Base-by-base conservation (phyloP, 2,888 invertebrate genomes). In the Globia sparganii region DNA sequence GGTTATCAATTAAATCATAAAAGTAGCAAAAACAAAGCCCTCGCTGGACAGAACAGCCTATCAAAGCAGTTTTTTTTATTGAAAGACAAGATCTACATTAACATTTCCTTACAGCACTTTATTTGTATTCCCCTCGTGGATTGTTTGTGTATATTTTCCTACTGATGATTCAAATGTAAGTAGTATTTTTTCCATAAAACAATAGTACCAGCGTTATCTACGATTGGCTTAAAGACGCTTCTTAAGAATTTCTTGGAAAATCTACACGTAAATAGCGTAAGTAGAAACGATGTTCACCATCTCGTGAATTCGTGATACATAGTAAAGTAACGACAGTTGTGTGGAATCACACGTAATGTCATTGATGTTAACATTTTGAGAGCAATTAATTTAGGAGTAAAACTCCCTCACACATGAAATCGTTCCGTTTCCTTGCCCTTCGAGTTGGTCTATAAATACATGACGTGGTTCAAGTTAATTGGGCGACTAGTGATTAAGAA, bases 371-470 rank as follows among this genome's bases (percentile, higher is more conserved):
- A 62, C 25, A 40, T 64, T 59, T 73, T 25, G 40, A 58, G 28
- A 34, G 11, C 49, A 58, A 25, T 61, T 53, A n/a, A 34, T 67
- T 46, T 40, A 37, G 11, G n/a, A 68, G 28, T 74, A 37, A 34
- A 15, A 13, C n/a, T 75, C 40, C 64, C 31, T 53, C 43, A 31
- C 49, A 53, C n/a, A n/a, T 49, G 40, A 28, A 43, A 34, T 31
- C 37, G 34, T 66, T 70, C n/a, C 43, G 65, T 49, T 28, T 64
- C 34, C 15, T 71, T 74, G 80, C 71, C 84, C 71, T 72, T 80
- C 75, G n/a, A 64, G 15, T 58, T 46, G 18, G n/a, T 84, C 72
- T 82, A 80, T 62, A 75, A 84, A 84, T 84, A 84, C 40, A 64
- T 34, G n/a, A n/a, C n/a, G n/a, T 43, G 37, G 69, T 61, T 70